Conservation (phyloP, 2,113 vertebrate genomes). For the Ochotona princeps region DNA sequence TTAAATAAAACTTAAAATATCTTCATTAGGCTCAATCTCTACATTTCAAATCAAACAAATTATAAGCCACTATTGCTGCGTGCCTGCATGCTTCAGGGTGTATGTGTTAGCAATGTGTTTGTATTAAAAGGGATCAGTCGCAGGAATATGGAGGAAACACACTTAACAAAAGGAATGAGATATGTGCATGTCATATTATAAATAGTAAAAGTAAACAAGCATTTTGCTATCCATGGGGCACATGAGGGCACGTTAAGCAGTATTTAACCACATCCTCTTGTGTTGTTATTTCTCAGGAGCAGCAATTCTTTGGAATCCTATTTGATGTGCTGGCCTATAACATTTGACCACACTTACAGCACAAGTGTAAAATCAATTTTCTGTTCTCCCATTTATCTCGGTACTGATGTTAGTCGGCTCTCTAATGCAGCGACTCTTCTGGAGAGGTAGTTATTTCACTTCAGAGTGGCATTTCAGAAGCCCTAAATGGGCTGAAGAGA, state of each 20-base stretch:
- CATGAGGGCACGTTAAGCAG: constrained; percentile 57
- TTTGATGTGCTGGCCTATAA: constrained; percentile 84
- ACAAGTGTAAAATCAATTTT: constrained; percentile 90
- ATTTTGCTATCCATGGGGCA: constrained; percentile 61
- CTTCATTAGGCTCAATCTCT: neutral
- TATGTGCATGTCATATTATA: constrained; percentile 44
- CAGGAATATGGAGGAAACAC: neutral
- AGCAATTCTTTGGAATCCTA: constrained; percentile 67
- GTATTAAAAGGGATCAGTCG: neutral
- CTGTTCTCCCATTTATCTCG: constrained; percentile 87
- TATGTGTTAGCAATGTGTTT: neutral
- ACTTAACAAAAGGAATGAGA: constrained; percentile 64
- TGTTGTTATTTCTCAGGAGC: constrained; percentile 76
- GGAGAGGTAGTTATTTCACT: constrained; percentile 87
- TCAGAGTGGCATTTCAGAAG: constrained; percentile 87
- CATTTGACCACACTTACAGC: constrained; percentile 86
- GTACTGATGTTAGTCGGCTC: constrained; percentile 85
- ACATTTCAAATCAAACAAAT: constrained; percentile 53
- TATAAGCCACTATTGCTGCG: neutral
- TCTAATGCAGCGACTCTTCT: constrained; percentile 86
- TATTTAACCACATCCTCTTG: constrained; percentile 75
- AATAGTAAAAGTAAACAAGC: constrained; percentile 67
- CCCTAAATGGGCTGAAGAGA: constrained; percentile 86
- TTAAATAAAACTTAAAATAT: constrained; percentile 50
- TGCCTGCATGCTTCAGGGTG: neutral